Evolutionary conservation across 1,140 invertebrate genomes (phyloP), one percentile per base, ranked within the genome.

Genomic region (Limonius californicus): DNA sequence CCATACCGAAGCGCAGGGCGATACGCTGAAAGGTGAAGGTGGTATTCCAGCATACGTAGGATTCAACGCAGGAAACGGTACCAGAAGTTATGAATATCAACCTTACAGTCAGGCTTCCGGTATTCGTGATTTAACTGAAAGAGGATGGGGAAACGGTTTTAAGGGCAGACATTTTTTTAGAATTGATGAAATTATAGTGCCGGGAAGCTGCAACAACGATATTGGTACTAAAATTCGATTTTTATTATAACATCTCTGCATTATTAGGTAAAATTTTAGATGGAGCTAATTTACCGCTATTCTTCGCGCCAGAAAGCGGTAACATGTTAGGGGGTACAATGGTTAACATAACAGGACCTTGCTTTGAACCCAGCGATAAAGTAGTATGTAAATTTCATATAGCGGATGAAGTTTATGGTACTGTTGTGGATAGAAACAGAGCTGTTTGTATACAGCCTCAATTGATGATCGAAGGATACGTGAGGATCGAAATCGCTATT

Each of bases 31-130:
- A 47, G 95, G 94, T 50, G 90, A 91, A 71, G 92, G 92, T 57
- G 94, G 94, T 72, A 83, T 85, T 7, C 89, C 93, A 1, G 94
- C 93, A 65, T 95, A 84, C 73, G 92, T 97, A 70, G 95, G 95
- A 35, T 98, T 97, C 77, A 97, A 98, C 74, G 94, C 90, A 55
- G 95, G 95, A 57, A 98, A 98, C 72, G 94, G 92, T 12, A 98
- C 94, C 1, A 84, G 89, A 73, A 88, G 87, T 60, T 95, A 89
- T 75, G 91, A 95, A 77, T 96, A 96, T 74, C 85, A 83, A 56
- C 94, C 94, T 0, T 97, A 95, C 77, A 95, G 93, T 47, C 94
- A 96, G 78, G 82, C 83, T 27, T 88, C 91, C 19, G 90, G 92
- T 15, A 82, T 96, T 8, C 81, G 90, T 62, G 90, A 94, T 78